phyloP scores from a whole-genome alignment of 2,797 vertebrate species.

The Helicolenus hilgendorfi region DNA sequence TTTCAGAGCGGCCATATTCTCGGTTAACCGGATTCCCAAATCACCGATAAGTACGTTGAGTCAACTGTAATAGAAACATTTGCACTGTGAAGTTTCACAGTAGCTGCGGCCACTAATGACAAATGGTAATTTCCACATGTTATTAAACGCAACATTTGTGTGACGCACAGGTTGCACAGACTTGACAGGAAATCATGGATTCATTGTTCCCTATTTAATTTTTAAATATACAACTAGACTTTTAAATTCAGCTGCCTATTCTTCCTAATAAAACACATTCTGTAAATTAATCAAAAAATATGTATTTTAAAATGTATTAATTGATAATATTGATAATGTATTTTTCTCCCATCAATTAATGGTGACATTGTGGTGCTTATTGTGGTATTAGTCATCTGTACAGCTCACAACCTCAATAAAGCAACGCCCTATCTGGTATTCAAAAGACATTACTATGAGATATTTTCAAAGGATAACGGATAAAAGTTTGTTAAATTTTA shows the following conservation, averaged over 20 bases:
- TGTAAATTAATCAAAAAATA: neutral
- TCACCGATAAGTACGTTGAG: neutral
- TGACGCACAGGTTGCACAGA: conserved; percentile 69
- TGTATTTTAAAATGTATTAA: no score
- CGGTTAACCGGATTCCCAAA: neutral
- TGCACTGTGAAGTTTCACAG: neutral
- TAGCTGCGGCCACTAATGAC: neutral
- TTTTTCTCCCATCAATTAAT: no score
- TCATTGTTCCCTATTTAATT: neutral
- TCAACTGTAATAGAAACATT: neutral
- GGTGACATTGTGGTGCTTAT: no score
- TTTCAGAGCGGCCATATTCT: neutral
- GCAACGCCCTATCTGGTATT: neutral
- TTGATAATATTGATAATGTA: no score
- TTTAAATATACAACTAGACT: neutral
- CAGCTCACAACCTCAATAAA: conserved; percentile 43
- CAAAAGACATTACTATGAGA: conserved; percentile 8
- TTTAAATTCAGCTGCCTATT: neutral
- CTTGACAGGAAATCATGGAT: conserved; percentile 50
- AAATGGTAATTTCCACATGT: fast-evolving
- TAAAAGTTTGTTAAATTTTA: conserved; percentile 6
- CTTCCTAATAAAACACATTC: neutral
- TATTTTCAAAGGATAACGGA: neutral
- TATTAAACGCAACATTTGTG: conserved; percentile 48
- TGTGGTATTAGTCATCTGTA: conserved; percentile 46